A percentile compares a stretch with the other conserved stretches of the same genome.
Conservation (phyloP, 2,797 vertebrate genomes). For the Pangasius sanitwongsei region DNA sequence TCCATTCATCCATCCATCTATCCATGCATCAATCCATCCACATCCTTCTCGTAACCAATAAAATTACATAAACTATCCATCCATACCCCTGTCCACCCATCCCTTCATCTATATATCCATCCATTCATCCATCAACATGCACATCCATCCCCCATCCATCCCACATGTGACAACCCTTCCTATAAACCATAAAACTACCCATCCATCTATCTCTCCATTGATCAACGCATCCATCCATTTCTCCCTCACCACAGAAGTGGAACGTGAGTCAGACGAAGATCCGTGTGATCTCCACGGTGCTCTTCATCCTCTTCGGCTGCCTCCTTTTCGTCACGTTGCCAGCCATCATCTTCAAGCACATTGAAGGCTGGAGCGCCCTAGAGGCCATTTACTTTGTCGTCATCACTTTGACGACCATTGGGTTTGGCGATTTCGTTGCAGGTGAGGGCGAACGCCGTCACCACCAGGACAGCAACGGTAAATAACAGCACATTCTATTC, state of each 20-base stretch:
- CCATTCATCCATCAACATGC: not conserved
- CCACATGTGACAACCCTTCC: not conserved
- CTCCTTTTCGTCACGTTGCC: conserved; percentile 96
- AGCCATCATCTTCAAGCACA: conserved; percentile 94
- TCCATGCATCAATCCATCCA: not conserved
- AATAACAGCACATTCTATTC: not conserved
- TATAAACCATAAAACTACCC: not conserved
- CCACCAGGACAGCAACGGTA: conserved; percentile 44
- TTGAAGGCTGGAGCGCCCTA: conserved; percentile 94
- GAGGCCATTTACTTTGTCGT: conserved; percentile 98
- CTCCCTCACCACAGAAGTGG: conserved; percentile 83
- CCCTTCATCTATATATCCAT: not conserved
- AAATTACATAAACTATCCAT: no score
- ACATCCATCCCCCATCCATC: not conserved
- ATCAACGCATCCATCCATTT: conserved; percentile 3
- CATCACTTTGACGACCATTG: conserved; percentile 97
- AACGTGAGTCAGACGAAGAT: conserved; percentile 98
- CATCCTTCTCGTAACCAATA: not conserved
- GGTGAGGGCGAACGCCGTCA: conserved; percentile 73
- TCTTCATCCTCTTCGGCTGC: conserved; percentile 96
- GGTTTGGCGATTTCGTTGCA: conserved; percentile 97
- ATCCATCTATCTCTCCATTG: not conserved
- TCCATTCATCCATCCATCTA: not conserved
- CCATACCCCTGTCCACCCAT: not conserved
- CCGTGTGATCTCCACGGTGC: conserved; percentile 93